Conservation (phyloP, 2,113 vertebrate species). For the Turnix velox region DNA sequence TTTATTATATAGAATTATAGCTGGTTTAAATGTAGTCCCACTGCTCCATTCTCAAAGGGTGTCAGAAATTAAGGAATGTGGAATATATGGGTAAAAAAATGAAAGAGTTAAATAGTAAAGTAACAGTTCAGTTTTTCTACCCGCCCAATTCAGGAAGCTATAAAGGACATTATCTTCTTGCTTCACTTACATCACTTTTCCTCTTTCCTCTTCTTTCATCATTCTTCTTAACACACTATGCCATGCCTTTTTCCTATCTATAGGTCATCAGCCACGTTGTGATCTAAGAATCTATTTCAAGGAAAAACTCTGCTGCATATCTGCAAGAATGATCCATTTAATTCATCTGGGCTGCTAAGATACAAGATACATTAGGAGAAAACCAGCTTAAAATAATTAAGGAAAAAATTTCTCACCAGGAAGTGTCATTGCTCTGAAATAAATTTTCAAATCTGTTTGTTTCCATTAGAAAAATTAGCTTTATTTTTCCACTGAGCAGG, state of each 20-base stretch:
- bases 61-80: neutral
- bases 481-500: neutral
- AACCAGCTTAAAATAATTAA: neutral
- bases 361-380: neutral
- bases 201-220: neutral
- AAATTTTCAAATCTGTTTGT: neutral
- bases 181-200: neutral
- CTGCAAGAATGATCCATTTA: neutral
- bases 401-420: neutral
- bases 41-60: neutral
- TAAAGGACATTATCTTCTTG: neutral
- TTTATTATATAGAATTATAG: neutral
- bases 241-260: neutral
- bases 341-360: neutral
- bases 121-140: neutral
- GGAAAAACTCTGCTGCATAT: neutral
- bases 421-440: neutral
- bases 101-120: neutral
- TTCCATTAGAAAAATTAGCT: neutral
- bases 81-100: neutral
- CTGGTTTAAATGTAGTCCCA: neutral
- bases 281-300: neutral
- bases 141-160: neutral
- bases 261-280: neutral
- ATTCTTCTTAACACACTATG: neutral